phyloP scores from a whole-genome alignment of 2,888 invertebrate genomes.

The Tyria jacobaeae region DNA sequence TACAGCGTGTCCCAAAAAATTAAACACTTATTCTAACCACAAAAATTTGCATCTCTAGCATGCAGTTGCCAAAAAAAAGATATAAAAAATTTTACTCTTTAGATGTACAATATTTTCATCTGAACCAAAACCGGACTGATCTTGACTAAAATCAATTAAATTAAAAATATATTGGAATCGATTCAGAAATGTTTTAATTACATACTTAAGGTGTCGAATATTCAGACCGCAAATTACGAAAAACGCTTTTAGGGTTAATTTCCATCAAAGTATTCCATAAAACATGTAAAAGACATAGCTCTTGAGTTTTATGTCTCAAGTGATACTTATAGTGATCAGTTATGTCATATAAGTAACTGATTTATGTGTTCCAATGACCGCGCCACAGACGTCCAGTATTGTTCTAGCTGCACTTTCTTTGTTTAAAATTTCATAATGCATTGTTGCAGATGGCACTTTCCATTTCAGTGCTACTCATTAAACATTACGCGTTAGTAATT shows the following conservation, averaged over 20 bases:
- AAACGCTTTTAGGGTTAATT: background rate
- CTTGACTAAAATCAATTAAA: too few relatives aligned
- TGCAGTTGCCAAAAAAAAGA: too few relatives aligned
- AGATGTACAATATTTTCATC: too few relatives aligned
- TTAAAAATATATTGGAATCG: too few relatives aligned
- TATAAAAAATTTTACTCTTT: too few relatives aligned
- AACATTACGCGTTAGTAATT: constrained; percentile 43
- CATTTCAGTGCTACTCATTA: constrained; percentile 43
- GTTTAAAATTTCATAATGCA: constrained; percentile 51
- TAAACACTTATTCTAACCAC: too few relatives aligned
- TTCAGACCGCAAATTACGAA: too few relatives aligned
- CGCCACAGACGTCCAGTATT: constrained; percentile 61
- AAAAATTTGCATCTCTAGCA: too few relatives aligned
- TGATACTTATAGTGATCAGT: constrained; percentile 20
- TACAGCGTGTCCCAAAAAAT: too few relatives aligned
- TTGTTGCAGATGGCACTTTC: constrained; percentile 50
- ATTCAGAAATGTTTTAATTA: too few relatives aligned
- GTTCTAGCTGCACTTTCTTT: constrained; percentile 65
- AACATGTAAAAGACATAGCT: background rate
- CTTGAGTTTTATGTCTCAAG: background rate
- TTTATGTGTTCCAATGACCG: constrained; percentile 61
- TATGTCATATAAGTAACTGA: constrained; percentile 61
- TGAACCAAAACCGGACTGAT: too few relatives aligned
- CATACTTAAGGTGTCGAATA: too few relatives aligned
- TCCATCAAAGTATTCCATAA: background rate